These are phyloP conservation scores for Melanotaenia duboulayi DNA, from an alignment of 2,113 vertebrate species.

Conservation along the genomic window DNA sequence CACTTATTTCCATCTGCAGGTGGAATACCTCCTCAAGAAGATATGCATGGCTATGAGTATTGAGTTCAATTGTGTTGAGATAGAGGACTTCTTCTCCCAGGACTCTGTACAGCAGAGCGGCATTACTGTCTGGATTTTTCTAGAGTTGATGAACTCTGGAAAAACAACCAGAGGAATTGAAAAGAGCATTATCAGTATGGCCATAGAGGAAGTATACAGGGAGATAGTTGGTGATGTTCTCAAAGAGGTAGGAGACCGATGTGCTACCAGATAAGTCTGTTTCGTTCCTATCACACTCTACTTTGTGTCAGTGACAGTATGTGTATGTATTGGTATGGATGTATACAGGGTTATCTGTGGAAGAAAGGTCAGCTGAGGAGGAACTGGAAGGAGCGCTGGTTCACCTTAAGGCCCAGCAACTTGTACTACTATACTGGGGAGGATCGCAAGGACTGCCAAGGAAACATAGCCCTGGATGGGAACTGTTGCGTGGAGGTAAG, in stretches of 20 bases:
- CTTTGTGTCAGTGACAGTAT: slow-evolving; percentile 15
- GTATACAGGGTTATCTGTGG: slow-evolving; percentile 93
- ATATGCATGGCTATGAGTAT: slow-evolving; percentile 88
- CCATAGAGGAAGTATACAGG: slow-evolving; percentile 93
- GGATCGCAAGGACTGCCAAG: slow-evolving; percentile 92
- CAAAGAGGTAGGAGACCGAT: slow-evolving; percentile 87
- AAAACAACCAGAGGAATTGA: slow-evolving; percentile 86
- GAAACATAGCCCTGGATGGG: slow-evolving; percentile 87
- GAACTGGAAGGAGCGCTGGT: slow-evolving; percentile 97
- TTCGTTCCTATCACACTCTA: not conserved
- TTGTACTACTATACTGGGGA: slow-evolving; percentile 91
- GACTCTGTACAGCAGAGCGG: slow-evolving; percentile 84
- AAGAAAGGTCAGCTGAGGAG: slow-evolving; percentile 94
- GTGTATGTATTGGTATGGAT: slow-evolving; percentile 19
- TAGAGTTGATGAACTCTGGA: slow-evolving; percentile 92
- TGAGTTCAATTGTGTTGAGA: slow-evolving; percentile 88
- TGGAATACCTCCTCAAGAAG: slow-evolving; percentile 96
- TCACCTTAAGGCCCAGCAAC: slow-evolving; percentile 89
- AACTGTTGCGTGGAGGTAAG: slow-evolving; percentile 95
- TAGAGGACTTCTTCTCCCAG: slow-evolving; percentile 90
- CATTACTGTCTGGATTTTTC: slow-evolving; percentile 91
- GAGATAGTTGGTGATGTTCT: slow-evolving; percentile 94
- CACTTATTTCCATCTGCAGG: slow-evolving; percentile 74
- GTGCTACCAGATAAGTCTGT: not conserved
- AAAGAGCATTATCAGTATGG: slow-evolving; percentile 88